Evolutionary conservation across 2,113 vertebrate genomes (phyloP), one percentile per base, ranked within the genome.

Genomic region (Gila orcuttii): DNA sequence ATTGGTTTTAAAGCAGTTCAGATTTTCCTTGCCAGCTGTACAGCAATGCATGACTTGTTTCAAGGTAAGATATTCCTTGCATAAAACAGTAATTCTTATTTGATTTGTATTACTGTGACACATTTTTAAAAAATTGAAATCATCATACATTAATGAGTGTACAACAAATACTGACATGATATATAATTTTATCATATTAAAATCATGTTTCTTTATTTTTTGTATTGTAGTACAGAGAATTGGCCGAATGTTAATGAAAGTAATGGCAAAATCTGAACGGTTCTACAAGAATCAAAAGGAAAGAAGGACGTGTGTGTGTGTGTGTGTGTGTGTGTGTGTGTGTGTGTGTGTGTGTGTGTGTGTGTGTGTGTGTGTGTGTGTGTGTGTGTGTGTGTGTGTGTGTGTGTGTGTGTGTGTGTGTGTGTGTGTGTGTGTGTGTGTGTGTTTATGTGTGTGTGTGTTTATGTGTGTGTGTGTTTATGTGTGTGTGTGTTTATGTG

Each of bases 381-480:
- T 0, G 6, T 7, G 39, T 0, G 39, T 2, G 39, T 42, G 39
- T 39, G 39, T 42, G 39, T 42, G 39, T 42, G 3, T 55, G 6
- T 5, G 17, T 17, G 15, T 17, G 1, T 47, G 45, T 12, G 10
- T 15, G 8, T 4, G 3, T 50, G 1, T 7, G 3, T 50, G 0
- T 39, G 39, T 8, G 39, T 0, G 6, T 7, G 39, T 0, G 39
- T 2, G 39, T 42, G 39, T 39, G 39, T 42, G 39, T 42, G 39
- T 42, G n/a, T n/a, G n/a, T n/a, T n/a, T n/a, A n/a, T n/a, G 3
- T 55, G 6, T 5, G 17, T 17, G 15, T 17, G 1, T 47, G 45
- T 12, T 2, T 15, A 2, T 4, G 3, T 50, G 1, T 7, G 3
- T 50, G 0, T 39, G 39, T 8, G 39, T 0, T 1, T 7, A 7